phyloP scores from a whole-genome alignment of 92 coral and sea anemone genomes.

The Phenganax marumi region DNA sequence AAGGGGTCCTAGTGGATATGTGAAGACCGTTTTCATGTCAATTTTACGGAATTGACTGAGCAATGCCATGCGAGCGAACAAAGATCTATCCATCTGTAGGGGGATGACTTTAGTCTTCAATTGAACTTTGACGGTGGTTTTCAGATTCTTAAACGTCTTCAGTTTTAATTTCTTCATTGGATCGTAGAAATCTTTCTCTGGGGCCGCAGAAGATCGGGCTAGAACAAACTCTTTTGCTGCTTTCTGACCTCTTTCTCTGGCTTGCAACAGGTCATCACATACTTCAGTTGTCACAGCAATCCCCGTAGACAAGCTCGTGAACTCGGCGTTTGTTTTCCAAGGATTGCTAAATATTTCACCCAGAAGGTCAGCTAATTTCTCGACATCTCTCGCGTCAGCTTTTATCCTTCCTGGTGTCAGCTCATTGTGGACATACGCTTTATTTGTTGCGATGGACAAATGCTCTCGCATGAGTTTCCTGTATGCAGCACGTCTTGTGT shows the following conservation, averaged over 20 bases:
- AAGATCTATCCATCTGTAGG: conserved; percentile 50
- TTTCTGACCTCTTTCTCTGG: conserved; percentile 46
- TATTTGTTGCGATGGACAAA: neutral
- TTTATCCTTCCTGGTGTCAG: conserved; percentile 29
- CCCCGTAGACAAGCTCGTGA: conserved; percentile 64
- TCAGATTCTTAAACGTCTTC: conserved; percentile 67
- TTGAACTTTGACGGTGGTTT: conserved; percentile 53
- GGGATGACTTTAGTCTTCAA: conserved; percentile 48
- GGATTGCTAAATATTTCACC: conserved; percentile 63
- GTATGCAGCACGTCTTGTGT: neutral
- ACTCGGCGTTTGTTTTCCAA: conserved; percentile 50
- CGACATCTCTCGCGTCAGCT: conserved; percentile 55
- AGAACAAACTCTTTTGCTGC: conserved; percentile 52
- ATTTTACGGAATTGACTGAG: conserved; percentile 64
- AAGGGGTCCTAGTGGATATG: conserved; percentile 64
- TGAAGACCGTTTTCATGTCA: conserved; percentile 57
- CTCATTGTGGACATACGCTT: conserved; percentile 24
- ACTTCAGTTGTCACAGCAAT: conserved; percentile 59
- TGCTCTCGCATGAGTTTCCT: conserved; percentile 8
- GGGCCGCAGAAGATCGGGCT: conserved; percentile 55
- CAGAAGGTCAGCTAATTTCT: conserved; percentile 55
- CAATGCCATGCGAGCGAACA: conserved; percentile 66
- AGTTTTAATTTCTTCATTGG: conserved; percentile 61
- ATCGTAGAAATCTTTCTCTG: conserved; percentile 55
- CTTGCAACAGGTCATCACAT: conserved; percentile 55